phyloP scores from a whole-genome alignment of 2,888 invertebrate species.

The Diarsia dahlii region DNA sequence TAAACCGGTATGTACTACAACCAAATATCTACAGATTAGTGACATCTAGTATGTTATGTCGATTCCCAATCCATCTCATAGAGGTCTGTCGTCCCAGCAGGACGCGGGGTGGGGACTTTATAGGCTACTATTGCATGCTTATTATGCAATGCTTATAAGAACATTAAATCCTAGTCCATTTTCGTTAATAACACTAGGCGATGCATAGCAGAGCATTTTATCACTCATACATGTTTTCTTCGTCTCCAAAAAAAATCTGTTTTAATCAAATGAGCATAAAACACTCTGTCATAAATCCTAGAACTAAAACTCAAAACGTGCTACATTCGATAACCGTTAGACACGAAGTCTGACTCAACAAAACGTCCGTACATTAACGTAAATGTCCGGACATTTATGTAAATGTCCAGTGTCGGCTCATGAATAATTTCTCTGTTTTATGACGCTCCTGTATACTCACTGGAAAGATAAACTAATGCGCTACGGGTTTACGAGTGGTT shows the following conservation, averaged over 20 bases:
- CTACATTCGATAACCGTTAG: slow-evolving; percentile 12
- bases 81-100: neutral
- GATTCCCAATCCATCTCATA: too few relatives aligned
- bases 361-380: slow-evolving; percentile 61
- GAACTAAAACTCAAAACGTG: neutral
- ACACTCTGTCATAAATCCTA: slow-evolving; percentile 11
- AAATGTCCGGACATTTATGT: slow-evolving; percentile 62
- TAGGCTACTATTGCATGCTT: too few relatives aligned
- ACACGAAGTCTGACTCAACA: slow-evolving; percentile 47
- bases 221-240: too few relatives aligned
- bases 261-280: neutral
- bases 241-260: neutral
- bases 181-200: neutral
- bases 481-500: neutral
- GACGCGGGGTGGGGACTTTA: neutral
- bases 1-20: too few relatives aligned
- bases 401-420: slow-evolving; percentile 55
- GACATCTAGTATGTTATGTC: too few relatives aligned
- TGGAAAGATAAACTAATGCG: slow-evolving; percentile 6
- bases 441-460: slow-evolving; percentile 27
- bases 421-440: slow-evolving; percentile 66
- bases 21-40: too few relatives aligned
- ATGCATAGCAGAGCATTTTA: neutral
- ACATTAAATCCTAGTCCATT: neutral
- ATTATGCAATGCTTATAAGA: neutral